Evolutionary conservation across 2,888 invertebrate genomes (phyloP).

Genomic region (Drosophila fungiperda): DNA sequence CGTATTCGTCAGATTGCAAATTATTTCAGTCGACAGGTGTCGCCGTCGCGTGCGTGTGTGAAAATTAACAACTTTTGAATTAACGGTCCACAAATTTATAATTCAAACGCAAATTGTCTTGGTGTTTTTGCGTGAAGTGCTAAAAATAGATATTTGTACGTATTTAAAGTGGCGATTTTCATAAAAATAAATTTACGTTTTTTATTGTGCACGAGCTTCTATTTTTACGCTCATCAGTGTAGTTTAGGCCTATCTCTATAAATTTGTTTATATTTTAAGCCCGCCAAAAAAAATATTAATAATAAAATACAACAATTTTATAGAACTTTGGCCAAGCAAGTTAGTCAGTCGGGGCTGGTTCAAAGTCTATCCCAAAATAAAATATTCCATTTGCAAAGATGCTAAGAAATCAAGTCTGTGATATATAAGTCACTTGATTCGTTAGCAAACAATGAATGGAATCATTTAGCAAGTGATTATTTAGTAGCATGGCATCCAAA

Average conservation of each 20-base stretch:
- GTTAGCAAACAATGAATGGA: conserved; percentile 58
- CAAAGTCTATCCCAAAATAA: conserved; percentile 1
- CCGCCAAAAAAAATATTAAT: conserved; percentile 9
- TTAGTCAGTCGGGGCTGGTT: conserved; percentile 27
- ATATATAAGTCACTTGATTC: conserved; percentile 59
- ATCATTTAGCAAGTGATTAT: conserved; percentile 73
- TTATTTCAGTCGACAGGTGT: conserved; percentile 40
- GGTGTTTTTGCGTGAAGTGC: conserved; percentile 25
- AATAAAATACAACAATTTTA: not conserved
- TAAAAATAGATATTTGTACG: conserved; percentile 58
- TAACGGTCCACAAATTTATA: conserved; percentile 44
- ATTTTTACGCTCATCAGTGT: conserved; percentile 55
- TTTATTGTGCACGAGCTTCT: conserved; percentile 35
- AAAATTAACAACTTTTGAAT: conserved; percentile 58
- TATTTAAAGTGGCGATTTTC: conserved; percentile 38
- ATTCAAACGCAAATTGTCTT: conserved; percentile 23
- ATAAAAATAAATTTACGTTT: conserved; percentile 17
- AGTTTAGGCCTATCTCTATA: conserved; percentile 13
- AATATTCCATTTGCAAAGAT: conserved; percentile 40
- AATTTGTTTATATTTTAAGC: conserved; percentile 27
- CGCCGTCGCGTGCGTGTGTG: conserved; percentile 60
- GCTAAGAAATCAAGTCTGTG: conserved; percentile 8
- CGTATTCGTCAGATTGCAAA: conserved; percentile 38
- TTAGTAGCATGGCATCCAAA: conserved; percentile 60
- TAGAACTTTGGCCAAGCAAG: conserved; percentile 13